These are phyloP conservation scores for Etheostoma cragini DNA, from an alignment of 2,113 vertebrate genomes.

Conservation along the genomic window DNA sequence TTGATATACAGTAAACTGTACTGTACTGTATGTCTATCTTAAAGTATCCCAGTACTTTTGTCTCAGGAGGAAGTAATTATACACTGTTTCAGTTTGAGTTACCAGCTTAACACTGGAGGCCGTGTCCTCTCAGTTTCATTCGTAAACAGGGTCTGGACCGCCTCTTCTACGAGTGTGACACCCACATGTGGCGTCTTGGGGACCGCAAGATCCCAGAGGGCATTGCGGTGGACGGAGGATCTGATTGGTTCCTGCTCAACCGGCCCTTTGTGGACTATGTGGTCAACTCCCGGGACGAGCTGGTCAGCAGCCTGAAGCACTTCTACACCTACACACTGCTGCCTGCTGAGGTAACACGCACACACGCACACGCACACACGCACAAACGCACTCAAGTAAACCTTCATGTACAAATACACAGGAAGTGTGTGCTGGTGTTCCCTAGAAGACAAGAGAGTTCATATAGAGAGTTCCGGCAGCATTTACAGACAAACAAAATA, in stretches of 20 bases:
- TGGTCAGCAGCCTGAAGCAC: slow-evolving; percentile 94
- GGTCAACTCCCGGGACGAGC: slow-evolving; percentile 90
- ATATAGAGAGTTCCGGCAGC: neutral
- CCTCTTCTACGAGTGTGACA: slow-evolving; percentile 96
- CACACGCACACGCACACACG: slow-evolving; percentile 27
- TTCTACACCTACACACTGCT: slow-evolving; percentile 97
- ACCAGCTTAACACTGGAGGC: neutral
- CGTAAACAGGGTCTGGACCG: slow-evolving; percentile 97
- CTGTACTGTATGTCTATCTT: too few relatives aligned
- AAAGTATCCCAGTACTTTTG: neutral
- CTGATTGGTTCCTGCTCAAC: slow-evolving; percentile 97
- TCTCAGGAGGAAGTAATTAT: neutral
- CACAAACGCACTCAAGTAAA: neutral
- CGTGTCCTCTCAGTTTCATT: slow-evolving; percentile 88
- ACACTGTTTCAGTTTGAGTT: neutral
- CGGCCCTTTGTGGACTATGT: slow-evolving; percentile 95
- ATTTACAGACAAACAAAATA: neutral
- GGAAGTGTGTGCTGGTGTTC: neutral
- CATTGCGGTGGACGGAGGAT: slow-evolving; percentile 93
- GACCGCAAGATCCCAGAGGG: slow-evolving; percentile 96
- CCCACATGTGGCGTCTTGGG: slow-evolving; percentile 98
- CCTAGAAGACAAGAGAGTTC: neutral
- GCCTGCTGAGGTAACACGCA: slow-evolving; percentile 90
- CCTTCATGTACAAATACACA: fast-evolving
- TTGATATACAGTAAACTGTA: neutral